These are phyloP conservation scores for Lamellibrachia luymesi DNA, from an alignment of 1,140 invertebrate species.

Conservation along the genomic window DNA sequence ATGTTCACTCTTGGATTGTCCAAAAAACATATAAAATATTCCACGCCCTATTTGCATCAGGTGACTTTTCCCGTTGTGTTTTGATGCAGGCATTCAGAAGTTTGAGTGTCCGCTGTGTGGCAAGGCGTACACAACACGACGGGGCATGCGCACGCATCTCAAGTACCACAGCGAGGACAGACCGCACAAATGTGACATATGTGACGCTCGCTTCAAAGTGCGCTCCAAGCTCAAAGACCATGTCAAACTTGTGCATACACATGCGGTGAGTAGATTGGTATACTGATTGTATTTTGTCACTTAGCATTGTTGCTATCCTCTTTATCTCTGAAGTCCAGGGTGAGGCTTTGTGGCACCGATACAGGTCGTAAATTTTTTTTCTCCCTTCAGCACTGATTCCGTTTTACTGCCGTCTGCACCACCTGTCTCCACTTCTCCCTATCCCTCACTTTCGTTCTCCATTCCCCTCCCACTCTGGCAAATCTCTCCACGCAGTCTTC, in stretches of 20 bases:
- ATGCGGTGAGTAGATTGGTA: constrained; percentile 19
- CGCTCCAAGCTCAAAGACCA: constrained; percentile 27
- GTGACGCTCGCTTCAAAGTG: constrained; percentile 28
- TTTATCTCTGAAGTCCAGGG: too few relatives aligned
- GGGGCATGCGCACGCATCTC: constrained; percentile 28
- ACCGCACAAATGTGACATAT: constrained; percentile 25
- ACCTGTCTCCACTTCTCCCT: too few relatives aligned
- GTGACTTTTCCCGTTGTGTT: not conserved
- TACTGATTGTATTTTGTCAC: not conserved
- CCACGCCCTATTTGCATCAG: not conserved
- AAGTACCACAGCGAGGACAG: constrained; percentile 26
- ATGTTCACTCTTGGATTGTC: not conserved
- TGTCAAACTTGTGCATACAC: constrained; percentile 24
- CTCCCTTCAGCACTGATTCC: too few relatives aligned
- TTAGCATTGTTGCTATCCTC: not conserved
- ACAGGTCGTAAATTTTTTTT: too few relatives aligned
- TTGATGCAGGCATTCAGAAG: constrained; percentile 17
- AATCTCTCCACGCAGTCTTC: too few relatives aligned
- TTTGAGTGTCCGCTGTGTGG: constrained; percentile 23
- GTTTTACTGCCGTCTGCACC: too few relatives aligned
- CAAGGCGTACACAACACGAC: constrained; percentile 26
- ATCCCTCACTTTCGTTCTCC: too few relatives aligned
- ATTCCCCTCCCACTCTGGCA: too few relatives aligned
- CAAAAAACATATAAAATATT: constrained; percentile 10
- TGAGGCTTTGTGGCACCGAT: too few relatives aligned